Evolutionary conservation across 2,888 invertebrate genomes (phyloP).

Genomic region (Cataglyphis rosenhaueri): DNA sequence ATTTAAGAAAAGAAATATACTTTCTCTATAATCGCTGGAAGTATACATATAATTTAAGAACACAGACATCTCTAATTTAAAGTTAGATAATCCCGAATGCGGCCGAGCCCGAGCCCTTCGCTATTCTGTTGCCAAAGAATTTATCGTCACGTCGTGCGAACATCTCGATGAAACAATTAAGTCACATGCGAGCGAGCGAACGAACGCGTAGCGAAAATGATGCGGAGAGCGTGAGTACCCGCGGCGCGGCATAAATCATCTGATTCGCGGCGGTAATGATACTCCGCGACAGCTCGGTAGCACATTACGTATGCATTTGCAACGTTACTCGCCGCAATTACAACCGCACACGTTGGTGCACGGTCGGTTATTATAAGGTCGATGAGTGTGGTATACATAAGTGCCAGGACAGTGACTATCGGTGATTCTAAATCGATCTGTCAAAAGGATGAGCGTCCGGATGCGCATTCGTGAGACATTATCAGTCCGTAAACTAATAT

Average conservation of each 20-base stretch:
- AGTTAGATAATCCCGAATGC: slow-evolving; percentile 37
- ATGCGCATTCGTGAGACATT: slow-evolving; percentile 5
- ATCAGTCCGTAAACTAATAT: background rate
- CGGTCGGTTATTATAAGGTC: slow-evolving; percentile 25
- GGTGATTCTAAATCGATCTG: slow-evolving; percentile 75
- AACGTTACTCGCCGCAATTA: slow-evolving; percentile 68
- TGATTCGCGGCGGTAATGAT: slow-evolving; percentile 63
- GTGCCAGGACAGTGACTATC: slow-evolving; percentile 17
- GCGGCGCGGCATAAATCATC: slow-evolving; percentile 68
- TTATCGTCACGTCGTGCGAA: slow-evolving; percentile 30
- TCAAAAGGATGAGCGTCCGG: slow-evolving; percentile 56
- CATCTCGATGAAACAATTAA: slow-evolving; percentile 51
- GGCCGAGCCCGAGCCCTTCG: background rate
- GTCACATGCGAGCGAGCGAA: slow-evolving; percentile 19
- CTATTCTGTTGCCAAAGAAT: slow-evolving; percentile 7
- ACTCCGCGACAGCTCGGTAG: slow-evolving; percentile 66
- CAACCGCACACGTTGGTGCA: slow-evolving; percentile 54
- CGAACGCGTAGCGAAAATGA: slow-evolving; percentile 32
- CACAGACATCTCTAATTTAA: slow-evolving; percentile 20
- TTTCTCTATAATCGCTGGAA: background rate
- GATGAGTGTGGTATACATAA: background rate
- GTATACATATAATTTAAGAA: slow-evolving; percentile 14
- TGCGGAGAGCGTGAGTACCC: slow-evolving; percentile 28
- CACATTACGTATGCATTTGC: slow-evolving; percentile 67
- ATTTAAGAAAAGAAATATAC: background rate